Base-by-base conservation (phyloP, 2,888 invertebrate genomes). In the Lysandra coridon region DNA sequence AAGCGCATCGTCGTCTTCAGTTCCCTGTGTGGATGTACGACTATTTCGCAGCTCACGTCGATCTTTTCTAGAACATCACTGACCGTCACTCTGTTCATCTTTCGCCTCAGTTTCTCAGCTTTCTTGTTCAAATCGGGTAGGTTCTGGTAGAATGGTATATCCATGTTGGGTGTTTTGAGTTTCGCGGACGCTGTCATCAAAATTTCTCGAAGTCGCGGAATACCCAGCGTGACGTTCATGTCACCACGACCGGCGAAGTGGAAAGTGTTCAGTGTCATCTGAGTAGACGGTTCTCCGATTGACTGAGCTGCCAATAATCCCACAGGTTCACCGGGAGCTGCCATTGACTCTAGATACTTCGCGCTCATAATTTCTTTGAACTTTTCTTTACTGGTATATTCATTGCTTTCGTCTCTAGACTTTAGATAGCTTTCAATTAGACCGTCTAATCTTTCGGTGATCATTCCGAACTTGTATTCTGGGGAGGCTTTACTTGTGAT, bases 201-300 rank as follows among this genome's bases (percentile, higher is more conserved):
- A 84, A 99, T 99, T 95, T 99, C 99, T 84, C 99, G 95, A 5
- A 99, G 95, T 84, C 99, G 96, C 0, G 99, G 99, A 85, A 99
- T 99, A 95, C 99, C 99, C n/a, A 99, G 95, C 0, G 99, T 99
- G 0, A 99, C 99, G 95, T 99, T 99, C 99, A 99, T 99, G 93
- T 99, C 99, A 95, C 99, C 99, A 92, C 99, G 97, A 88, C 99
- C 99, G 85, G 99, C 99, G 90, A 99, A 99, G 89, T 99, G 99
- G 92, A 99, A 99, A 69, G 99, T 99, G 91, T 99, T 99, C 88
- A 99, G 93, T 86, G 99, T 99, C 99, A 99, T 99, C 95, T 99
- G 99, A 80, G 99, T 99, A 1, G 99, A 99, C 0, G 99, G 99
- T 91, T 99, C 99, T 80, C 99, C 99, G 81, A 99, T 97, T 0